Conservation (phyloP, 2,888 invertebrate species). For the Zele albiditarsus region DNA sequence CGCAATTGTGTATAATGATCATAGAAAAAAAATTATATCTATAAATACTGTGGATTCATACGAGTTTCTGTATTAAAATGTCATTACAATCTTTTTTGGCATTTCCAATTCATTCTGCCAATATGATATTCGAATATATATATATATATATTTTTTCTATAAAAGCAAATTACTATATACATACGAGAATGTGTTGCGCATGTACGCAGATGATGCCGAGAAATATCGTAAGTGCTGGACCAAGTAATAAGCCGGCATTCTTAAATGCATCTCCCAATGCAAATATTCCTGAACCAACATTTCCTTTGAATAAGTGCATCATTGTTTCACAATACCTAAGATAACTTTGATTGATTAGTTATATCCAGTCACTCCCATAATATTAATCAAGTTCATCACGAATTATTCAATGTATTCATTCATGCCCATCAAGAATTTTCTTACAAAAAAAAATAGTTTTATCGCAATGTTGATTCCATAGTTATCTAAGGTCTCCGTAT, state of each 20-base stretch:
- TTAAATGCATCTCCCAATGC: constrained; percentile 97
- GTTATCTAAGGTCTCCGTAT: too few relatives aligned
- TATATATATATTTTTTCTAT: too few relatives aligned
- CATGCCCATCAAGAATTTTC: too few relatives aligned
- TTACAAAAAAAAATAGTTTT: too few relatives aligned
- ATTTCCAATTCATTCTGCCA: too few relatives aligned
- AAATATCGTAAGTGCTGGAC: constrained; percentile 83
- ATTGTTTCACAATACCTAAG: constrained; percentile 89
- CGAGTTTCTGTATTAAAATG: neutral
- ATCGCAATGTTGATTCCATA: too few relatives aligned
- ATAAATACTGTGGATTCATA: neutral
- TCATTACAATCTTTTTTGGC: constrained; percentile 18
- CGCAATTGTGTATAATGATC: constrained; percentile 23
- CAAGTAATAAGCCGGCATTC: constrained; percentile 91
- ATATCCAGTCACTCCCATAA: neutral
- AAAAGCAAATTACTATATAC: constrained; percentile 60
- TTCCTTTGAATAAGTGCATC: constrained; percentile 95
- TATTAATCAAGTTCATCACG: constrained; percentile 2
- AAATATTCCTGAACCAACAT: constrained; percentile 95
- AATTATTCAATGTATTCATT: neutral
- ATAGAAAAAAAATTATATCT: neutral
- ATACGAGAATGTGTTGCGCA: constrained; percentile 92
- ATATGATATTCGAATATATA: too few relatives aligned
- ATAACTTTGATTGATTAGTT: constrained; percentile 45
- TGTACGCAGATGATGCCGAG: constrained; percentile 92